Base-by-base conservation (phyloP, 2,888 invertebrate species). In the Protonemura montana region DNA sequence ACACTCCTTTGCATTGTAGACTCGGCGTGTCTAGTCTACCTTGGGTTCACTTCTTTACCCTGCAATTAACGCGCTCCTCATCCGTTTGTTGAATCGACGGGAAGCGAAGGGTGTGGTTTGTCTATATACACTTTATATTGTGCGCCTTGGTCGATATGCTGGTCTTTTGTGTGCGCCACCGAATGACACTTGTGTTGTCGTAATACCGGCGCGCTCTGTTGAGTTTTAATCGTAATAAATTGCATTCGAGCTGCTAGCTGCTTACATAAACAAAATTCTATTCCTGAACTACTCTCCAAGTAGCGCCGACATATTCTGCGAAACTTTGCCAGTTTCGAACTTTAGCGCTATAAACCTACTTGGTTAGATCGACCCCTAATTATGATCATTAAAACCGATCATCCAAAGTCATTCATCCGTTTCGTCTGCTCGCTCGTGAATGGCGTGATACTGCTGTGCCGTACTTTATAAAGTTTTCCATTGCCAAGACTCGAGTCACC, bases 51-150 rank as follows among this genome's bases (percentile, higher is more conserved):
- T 59, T 59, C 13, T 59, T 10, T 21, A 59, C 59, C 59, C 59
- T 59, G 59, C 59, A 59, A 59, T 59, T 59, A 59, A 59, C 59
- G 21, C 13, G 13, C 16, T 59, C 21, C 3, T 59, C 59, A 59
- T 59, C 59, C 59, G 59, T 59, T 59, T 59, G 59, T 59, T 59
- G 59, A 59, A 21, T 21, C 59, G 59, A 59, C 59, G 59, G 59
- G 59, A 59, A 59, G 59, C 21, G 41, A 59, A 59, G 59, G 59
- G 59, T 59, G 59, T 59, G 59, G 59, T 59, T 59, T 59, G 59
- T 59, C 59, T 59, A 10, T 59, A 13, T 59, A 59, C 59, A 59
- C 59, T 59, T 59, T 59, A 59, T 21, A 59, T 59, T 59, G 59
- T 59, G 59, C 59, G 21, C 16, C 59, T 10, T 59, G 59, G 59